A percentile compares a stretch with the other conserved stretches of the same genome.
Evolutionary conservation across 2,113 vertebrate genomes (phyloP).

Genomic region (Regulus satrapa): DNA sequence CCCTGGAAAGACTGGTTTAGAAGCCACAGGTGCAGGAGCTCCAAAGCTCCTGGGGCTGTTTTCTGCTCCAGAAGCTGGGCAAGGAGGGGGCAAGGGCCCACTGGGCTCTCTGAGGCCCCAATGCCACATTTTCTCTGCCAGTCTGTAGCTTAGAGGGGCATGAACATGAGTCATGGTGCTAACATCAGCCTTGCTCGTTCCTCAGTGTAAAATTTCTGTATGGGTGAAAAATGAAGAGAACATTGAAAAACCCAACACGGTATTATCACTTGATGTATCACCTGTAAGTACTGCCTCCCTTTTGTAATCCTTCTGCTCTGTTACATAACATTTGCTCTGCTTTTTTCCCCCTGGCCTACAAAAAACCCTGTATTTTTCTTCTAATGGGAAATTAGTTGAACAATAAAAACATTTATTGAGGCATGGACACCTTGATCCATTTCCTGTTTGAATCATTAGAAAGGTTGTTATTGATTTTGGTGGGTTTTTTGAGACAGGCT

Average conservation of each 20-base stretch:
- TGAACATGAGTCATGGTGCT: rapidly evolving
- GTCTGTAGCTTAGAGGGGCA: neutral
- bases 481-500: neutral
- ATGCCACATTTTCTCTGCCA: neutral
- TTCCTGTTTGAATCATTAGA: neutral
- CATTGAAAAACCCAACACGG: neutral
- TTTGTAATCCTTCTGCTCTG: neutral
- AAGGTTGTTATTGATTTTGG: neutral
- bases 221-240: neutral
- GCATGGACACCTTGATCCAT: neutral
- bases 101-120: neutral
- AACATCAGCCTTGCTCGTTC: neutral
- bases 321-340: neutral
- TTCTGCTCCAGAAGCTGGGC: neutral
- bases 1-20: neutral
- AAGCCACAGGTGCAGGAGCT: neutral
- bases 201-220: neutral
- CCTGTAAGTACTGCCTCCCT: neutral
- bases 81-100: neutral
- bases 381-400: neutral
- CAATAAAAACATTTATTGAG: neutral
- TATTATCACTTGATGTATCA: neutral
- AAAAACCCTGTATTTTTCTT: neutral
- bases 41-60: neutral
- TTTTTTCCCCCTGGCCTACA: rapidly evolving